A percentile compares a stretch with the other conserved stretches of the same genome.
phyloP scores from a whole-genome alignment of 2,797 vertebrate genomes.

The Etheostoma nigrum region DNA sequence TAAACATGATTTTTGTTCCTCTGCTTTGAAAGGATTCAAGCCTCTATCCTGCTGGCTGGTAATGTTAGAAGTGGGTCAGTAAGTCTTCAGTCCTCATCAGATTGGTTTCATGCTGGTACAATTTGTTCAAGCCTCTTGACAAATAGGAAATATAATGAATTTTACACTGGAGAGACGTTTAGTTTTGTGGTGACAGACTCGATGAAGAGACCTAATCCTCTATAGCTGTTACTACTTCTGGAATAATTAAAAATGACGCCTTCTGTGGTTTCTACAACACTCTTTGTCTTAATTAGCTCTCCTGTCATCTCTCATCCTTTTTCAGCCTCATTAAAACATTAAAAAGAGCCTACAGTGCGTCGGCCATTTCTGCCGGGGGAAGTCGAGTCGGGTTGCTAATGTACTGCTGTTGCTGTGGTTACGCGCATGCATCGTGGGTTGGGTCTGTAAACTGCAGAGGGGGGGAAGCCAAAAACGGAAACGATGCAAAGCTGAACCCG shows the following conservation, averaged over 20 bases:
- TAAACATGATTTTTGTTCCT: constrained; percentile 32
- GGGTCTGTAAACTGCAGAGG: background rate
- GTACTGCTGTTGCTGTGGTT: constrained; percentile 28
- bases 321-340: constrained; percentile 44
- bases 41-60: constrained; percentile 6
- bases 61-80: constrained; percentile 23
- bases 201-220: constrained; percentile 24
- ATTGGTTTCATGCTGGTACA: constrained; percentile 7
- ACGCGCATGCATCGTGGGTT: constrained; percentile 3
- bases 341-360: constrained; percentile 5
- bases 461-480: background rate
- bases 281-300: constrained; percentile 39
- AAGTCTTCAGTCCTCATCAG: constrained; percentile 10
- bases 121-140: constrained; percentile 33
- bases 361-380: background rate
- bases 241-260: constrained; percentile 44
- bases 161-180: constrained; percentile 27
- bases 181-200: constrained; percentile 19
- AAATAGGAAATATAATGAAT: constrained; percentile 32
- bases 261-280: constrained; percentile 9
- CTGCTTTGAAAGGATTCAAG: constrained; percentile 6
- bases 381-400: constrained; percentile 16
- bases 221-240: background rate
- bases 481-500: background rate
- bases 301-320: constrained; percentile 29